These are phyloP conservation scores for Mellivora capensis DNA, from an alignment of 2,113 vertebrate genomes.

Conservation along the genomic window DNA sequence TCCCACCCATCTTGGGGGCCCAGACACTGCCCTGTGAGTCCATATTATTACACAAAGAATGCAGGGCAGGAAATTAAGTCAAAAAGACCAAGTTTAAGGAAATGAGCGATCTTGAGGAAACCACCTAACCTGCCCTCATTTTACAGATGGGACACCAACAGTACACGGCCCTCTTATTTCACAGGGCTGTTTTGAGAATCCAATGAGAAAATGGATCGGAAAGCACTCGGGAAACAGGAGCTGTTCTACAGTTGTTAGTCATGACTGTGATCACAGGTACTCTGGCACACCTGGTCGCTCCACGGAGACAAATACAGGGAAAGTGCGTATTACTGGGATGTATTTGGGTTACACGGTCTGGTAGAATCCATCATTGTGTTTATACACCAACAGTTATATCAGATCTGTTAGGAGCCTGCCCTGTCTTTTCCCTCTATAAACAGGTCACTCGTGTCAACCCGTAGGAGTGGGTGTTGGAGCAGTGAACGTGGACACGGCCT, in stretches of 20 bases:
- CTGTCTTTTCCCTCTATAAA: background rate
- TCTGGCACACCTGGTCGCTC: background rate
- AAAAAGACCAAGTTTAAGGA: background rate
- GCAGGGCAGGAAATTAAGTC: background rate
- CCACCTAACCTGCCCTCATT: background rate
- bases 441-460: background rate
- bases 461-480: background rate
- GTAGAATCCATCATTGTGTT: background rate
- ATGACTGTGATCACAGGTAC: background rate
- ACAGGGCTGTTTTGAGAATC: background rate
- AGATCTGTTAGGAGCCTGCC: background rate
- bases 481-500: rapidly evolving
- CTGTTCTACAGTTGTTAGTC: background rate
- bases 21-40: background rate
- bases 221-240: background rate
- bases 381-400: background rate
- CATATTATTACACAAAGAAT: background rate
- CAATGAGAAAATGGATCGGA: background rate
- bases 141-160: background rate
- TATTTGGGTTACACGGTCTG: background rate
- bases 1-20: background rate
- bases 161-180: background rate
- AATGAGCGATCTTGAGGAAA: background rate
- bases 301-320: background rate
- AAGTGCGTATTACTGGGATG: background rate